These are phyloP conservation scores for Zenarchopterus dispar DNA, from an alignment of 2,797 vertebrate genomes.

Conservation along the genomic window DNA sequence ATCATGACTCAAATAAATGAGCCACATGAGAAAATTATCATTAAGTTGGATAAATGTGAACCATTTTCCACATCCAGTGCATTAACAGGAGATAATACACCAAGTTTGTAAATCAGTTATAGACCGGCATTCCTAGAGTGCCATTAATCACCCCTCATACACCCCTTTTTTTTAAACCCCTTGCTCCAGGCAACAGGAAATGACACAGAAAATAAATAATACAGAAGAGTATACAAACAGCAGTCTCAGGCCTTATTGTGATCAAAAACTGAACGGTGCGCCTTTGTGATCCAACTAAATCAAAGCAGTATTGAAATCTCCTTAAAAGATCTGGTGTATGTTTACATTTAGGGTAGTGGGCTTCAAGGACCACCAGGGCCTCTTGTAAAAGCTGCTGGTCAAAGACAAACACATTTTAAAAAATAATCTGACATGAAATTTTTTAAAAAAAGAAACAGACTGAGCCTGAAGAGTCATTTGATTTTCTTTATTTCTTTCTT, in stretches of 20 bases:
- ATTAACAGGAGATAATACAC: no score
- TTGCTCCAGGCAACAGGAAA: constrained; percentile 45
- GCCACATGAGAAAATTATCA: no score
- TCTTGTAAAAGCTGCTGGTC: constrained; percentile 1
- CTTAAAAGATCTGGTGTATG: neutral
- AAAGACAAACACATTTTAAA: neutral
- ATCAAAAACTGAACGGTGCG: neutral
- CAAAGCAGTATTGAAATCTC: neutral
- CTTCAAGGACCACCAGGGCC: constrained; percentile 1
- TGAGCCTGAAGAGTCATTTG: constrained; percentile 27
- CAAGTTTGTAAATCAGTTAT: neutral
- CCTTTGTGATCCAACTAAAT: neutral
- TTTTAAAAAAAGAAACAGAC: constrained; percentile 6
- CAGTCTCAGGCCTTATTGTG: neutral
- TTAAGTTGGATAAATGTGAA: no score
- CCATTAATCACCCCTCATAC: constrained; percentile 38
- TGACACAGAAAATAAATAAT: constrained; percentile 42
- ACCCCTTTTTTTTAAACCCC: neutral
- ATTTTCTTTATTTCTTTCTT: constrained; percentile 81
- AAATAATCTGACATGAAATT: neutral
- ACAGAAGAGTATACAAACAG: constrained; percentile 5
- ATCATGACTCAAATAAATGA: no score
- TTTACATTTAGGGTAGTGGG: constrained; percentile 11
- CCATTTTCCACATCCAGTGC: no score
- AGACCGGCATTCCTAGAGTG: constrained; percentile 1